phyloP scores from a whole-genome alignment of 2,113 vertebrate genomes.

The Neodontobutis hainanensis region DNA sequence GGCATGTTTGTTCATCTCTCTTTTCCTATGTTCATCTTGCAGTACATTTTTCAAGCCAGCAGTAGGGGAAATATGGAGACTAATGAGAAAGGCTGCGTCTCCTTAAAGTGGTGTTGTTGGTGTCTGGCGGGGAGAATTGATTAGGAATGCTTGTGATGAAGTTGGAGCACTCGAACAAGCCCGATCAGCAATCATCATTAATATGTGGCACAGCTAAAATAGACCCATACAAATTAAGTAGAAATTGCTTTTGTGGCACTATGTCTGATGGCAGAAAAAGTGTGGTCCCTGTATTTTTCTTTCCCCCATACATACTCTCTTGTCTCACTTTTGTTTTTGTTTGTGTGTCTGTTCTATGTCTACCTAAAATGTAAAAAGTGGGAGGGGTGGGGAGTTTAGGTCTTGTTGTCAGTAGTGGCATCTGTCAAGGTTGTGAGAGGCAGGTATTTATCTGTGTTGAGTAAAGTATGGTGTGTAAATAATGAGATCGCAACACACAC shows the following conservation, averaged over 20 bases:
- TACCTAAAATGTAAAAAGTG: conserved; percentile 23
- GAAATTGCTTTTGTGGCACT: conserved; percentile 75
- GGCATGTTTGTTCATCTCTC: conserved; percentile 36
- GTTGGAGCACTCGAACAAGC: conserved; percentile 74
- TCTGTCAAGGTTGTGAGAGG: conserved; percentile 39
- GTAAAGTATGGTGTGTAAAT: conserved; percentile 50
- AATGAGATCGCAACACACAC: conserved; percentile 33
- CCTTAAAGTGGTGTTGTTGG: conserved; percentile 74
- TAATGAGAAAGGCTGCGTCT: conserved; percentile 69
- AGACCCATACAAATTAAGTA: conserved; percentile 75
- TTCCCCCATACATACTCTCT: neutral
- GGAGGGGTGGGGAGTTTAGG: conserved; percentile 1
- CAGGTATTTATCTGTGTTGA: conserved; percentile 12
- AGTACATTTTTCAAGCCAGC: conserved; percentile 36
- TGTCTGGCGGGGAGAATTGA: conserved; percentile 78
- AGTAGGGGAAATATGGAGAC: conserved; percentile 55
- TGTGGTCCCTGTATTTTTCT: conserved; percentile 34
- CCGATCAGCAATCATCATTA: conserved; percentile 81
- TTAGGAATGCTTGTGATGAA: conserved; percentile 79
- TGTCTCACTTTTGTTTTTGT: conserved; percentile 21
- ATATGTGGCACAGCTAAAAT: conserved; percentile 80
- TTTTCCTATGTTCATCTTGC: conserved; percentile 38
- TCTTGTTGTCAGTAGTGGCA: conserved; percentile 40
- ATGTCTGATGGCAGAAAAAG: conserved; percentile 56
- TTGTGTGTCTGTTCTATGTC: conserved; percentile 25